Conservation (phyloP, 2,888 invertebrate genomes). For the Hedychridium roseum region DNA sequence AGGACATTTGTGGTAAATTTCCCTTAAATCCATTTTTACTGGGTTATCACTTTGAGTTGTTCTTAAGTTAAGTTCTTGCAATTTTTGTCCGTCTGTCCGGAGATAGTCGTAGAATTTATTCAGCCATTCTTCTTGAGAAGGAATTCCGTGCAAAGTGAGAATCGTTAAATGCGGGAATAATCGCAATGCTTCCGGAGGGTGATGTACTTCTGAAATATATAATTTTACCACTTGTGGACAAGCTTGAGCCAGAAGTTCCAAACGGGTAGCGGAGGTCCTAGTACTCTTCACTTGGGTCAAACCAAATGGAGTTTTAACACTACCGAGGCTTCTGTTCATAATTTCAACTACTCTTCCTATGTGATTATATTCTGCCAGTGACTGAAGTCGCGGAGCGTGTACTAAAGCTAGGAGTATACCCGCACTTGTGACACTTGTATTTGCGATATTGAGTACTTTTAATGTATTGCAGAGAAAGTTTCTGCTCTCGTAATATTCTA, state of each 20-base stretch:
- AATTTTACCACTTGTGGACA: conserved; percentile 60
- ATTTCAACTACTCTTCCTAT: conserved; percentile 61
- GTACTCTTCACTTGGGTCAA: conserved; percentile 58
- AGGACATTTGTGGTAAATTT: conserved; percentile 53
- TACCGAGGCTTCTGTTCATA: conserved; percentile 49
- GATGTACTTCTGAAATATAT: conserved; percentile 60
- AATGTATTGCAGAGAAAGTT: conserved; percentile 61
- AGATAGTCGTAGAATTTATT: conserved; percentile 59
- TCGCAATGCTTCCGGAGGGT: conserved; percentile 56
- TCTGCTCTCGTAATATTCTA: conserved; percentile 59
- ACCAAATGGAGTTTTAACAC: conserved; percentile 52
- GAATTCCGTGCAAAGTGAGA: conserved; percentile 58
- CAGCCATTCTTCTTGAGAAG: conserved; percentile 56
- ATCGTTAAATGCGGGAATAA: conserved; percentile 57
- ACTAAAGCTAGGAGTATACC: conserved; percentile 60
- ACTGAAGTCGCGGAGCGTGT: conserved; percentile 58
- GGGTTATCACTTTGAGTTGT: conserved; percentile 49
- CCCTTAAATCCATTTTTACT: conserved; percentile 53
- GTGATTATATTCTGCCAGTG: conserved; percentile 61
- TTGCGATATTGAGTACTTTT: conserved; percentile 59
- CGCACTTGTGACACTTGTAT: conserved; percentile 59
- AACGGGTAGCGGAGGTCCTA: conserved; percentile 53
- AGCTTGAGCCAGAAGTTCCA: conserved; percentile 58
- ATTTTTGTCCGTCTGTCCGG: conserved; percentile 50
- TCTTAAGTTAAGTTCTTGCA: conserved; percentile 57